phyloP scores from a whole-genome alignment of 2,888 invertebrate genomes.

The Stenotaenia linearis region DNA sequence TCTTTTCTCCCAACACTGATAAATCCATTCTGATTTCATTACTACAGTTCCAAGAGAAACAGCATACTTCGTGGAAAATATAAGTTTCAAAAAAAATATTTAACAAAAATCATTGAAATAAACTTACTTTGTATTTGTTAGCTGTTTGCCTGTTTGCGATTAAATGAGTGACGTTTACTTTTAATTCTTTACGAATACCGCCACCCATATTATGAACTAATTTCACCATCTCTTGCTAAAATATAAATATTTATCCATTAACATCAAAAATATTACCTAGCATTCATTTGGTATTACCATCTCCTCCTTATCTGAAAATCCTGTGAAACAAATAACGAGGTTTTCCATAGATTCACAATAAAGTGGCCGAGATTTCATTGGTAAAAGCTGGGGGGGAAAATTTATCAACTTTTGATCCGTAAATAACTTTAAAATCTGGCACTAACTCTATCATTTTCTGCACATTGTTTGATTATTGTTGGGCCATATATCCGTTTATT shows the following conservation, averaged over 20 bases:
- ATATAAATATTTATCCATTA: slow-evolving; percentile 38
- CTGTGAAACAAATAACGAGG: slow-evolving; percentile 84
- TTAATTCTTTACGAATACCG: slow-evolving; percentile 85
- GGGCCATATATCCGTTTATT: slow-evolving; percentile 47
- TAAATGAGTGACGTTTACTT: slow-evolving; percentile 82
- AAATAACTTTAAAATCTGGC: slow-evolving; percentile 29
- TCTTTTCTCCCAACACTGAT: slow-evolving; percentile 76
- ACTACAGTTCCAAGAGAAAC: slow-evolving; percentile 83
- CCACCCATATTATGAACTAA: slow-evolving; percentile 96
- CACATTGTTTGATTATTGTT: slow-evolving; percentile 45
- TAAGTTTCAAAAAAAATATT: background rate
- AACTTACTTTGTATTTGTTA: slow-evolving; percentile 68
- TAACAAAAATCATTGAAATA: background rate
- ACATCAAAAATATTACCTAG: background rate
- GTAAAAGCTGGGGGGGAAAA: slow-evolving; percentile 56
- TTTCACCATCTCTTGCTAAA: slow-evolving; percentile 75
- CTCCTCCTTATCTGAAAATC: slow-evolving; percentile 82
- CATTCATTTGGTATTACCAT: slow-evolving; percentile 59
- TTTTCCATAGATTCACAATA: slow-evolving; percentile 84
- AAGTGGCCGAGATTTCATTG: slow-evolving; percentile 67
- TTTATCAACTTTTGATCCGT: background rate
- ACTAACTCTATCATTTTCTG: slow-evolving; percentile 49
- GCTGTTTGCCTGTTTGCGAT: slow-evolving; percentile 84
- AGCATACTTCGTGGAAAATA: slow-evolving; percentile 59
- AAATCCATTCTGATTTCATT: slow-evolving; percentile 81